phyloP scores from a whole-genome alignment of 2,113 vertebrate species.

The Hemiprocne comata region DNA sequence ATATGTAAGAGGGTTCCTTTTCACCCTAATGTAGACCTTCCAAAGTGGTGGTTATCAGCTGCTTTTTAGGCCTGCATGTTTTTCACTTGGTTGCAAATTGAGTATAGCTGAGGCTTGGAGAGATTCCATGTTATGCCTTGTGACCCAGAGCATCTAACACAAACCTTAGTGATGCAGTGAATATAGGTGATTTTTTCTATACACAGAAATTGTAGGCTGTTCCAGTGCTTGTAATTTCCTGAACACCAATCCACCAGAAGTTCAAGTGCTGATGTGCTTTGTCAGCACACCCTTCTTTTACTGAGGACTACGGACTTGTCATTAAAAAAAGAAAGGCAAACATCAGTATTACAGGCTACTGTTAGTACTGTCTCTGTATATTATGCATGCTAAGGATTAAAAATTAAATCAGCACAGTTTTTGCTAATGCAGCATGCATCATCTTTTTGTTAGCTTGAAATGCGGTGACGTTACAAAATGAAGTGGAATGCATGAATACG shows the following conservation, averaged over 20 bases:
- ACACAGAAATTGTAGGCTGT: not conserved
- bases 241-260: not conserved
- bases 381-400: not conserved
- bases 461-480: not conserved
- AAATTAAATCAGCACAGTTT: not conserved
- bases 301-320: not conserved
- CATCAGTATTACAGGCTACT: not conserved
- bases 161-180: not conserved
- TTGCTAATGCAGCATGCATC: not conserved
- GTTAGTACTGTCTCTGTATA: not conserved
- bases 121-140: not conserved
- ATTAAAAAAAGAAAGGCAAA: not conserved
- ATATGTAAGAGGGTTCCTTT: not conserved
- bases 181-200: not conserved
- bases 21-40: not conserved
- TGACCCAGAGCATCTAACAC: not conserved
- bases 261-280: not conserved
- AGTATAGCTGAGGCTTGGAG: not conserved
- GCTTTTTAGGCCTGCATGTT: not conserved
- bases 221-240: not conserved
- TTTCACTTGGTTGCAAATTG: not conserved
- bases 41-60: not conserved
- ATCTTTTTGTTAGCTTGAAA: not conserved
- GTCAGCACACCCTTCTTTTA: not conserved
- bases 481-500: not conserved